Evolutionary conservation across 2,797 vertebrate species (phyloP).

Genomic region (Neosilurus hyrtlii): DNA sequence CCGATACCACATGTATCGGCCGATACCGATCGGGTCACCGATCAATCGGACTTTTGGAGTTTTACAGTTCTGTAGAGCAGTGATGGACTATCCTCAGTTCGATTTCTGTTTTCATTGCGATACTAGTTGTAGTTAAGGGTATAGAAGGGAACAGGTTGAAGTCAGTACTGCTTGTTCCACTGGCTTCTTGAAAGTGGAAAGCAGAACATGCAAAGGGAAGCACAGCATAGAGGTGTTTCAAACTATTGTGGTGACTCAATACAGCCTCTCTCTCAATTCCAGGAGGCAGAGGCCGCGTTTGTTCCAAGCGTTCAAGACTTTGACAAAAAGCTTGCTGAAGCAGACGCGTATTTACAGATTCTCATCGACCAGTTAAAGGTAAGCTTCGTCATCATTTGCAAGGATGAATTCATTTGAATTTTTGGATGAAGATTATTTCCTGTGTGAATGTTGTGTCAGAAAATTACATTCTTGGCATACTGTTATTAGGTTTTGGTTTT

Average conservation of each 20-base stretch:
- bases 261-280: slow-evolving; percentile 54
- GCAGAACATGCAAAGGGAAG: slow-evolving; percentile 33
- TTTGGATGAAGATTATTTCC: too few species aligned
- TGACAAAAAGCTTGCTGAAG: slow-evolving; percentile 97
- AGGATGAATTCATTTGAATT: not conserved
- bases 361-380: slow-evolving; percentile 98
- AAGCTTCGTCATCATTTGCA: slow-evolving; percentile 38
- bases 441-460: not conserved
- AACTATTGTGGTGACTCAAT: slow-evolving; percentile 10
- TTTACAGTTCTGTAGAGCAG: slow-evolving; percentile 4
- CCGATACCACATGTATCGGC: too few species aligned
- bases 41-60: not conserved
- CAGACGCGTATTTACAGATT: slow-evolving; percentile 97
- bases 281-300: slow-evolving; percentile 94
- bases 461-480: not conserved
- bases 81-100: slow-evolving; percentile 2
- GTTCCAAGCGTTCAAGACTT: slow-evolving; percentile 98
- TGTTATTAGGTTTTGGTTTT: slow-evolving; percentile 3
- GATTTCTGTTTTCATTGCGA: slow-evolving; percentile 29
- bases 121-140: slow-evolving; percentile 40
- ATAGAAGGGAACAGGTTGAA: slow-evolving; percentile 22
- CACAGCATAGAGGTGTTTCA: slow-evolving; percentile 39
- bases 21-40: too few species aligned
- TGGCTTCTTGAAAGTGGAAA: slow-evolving; percentile 32
- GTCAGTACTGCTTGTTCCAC: slow-evolving; percentile 11